Evolutionary conservation across 2,888 invertebrate species (phyloP), one percentile per base, ranked within the genome.

Genomic region (Fragum sueziense): DNA sequence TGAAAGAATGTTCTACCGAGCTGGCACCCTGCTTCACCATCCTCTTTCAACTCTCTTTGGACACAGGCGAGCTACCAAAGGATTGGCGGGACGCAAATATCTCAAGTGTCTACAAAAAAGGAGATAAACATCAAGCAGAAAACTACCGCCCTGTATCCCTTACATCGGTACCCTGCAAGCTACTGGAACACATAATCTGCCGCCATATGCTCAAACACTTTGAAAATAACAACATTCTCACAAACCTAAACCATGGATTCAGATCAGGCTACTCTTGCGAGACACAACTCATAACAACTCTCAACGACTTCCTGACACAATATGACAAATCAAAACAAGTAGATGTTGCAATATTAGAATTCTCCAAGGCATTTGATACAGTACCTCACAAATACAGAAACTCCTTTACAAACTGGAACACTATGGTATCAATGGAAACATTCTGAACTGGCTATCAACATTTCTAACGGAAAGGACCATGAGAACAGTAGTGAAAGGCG

Each of bases 1-100:
- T 83, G 2, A 47, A 79, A 61, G 41, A 70, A 52, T 79, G 79
- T 59, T 71, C 80, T 51, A 33, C 14, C 6, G 52, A 84, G 41
- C 59, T 76, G 22, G 73, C 80, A 29, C 79, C 74, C 47, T 0
- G 14, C 22, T n/a, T 70, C 0, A 29, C 29, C 1, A 61, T 25
- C 2, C 69, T 75, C 33, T 62, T 70, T 14, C 75, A 75, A 37
- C 25, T 6, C 14, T 75, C 59, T n/a, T 61, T 31, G 33, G 69
- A 57, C 47, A 20, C 47, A 6, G 69, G 69, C 2, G 33, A 69
- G 22, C 34, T 75, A 22, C 69, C 70, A 7, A 9, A 31, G 14
- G 76, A 76, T 22, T 65, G 62, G 76, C 25, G 76, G 25, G 68
- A 62, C 33, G 34, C 76, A 31, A 76, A 70, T 22, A 70, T 75